Conservation (phyloP, 1,140 invertebrate genomes). For the Drosophila willistoni region DNA sequence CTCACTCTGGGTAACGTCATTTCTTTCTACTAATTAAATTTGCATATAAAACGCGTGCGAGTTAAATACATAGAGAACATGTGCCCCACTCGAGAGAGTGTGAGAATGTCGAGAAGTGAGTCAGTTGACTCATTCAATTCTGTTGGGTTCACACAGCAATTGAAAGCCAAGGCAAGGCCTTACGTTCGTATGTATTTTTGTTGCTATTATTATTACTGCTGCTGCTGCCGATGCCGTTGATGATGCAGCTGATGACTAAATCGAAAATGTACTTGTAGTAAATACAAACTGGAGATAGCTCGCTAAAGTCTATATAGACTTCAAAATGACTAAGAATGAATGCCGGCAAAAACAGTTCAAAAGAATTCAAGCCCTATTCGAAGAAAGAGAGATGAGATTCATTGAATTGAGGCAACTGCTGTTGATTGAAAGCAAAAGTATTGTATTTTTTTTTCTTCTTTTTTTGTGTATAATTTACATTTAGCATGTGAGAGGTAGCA, state of each 20-base stretch:
- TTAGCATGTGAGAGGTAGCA: slow-evolving; percentile 27
- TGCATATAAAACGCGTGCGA: slow-evolving; percentile 52
- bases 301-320: slow-evolving; percentile 15
- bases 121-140: slow-evolving; percentile 58
- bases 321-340: slow-evolving; percentile 5
- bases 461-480: slow-evolving; percentile 26
- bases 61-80: slow-evolving; percentile 44
- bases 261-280: slow-evolving; percentile 18
- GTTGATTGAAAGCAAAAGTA: slow-evolving; percentile 17
- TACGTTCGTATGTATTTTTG: slow-evolving; percentile 16
- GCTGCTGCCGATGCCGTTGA: slow-evolving; percentile 33
- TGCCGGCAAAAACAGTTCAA: neutral
- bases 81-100: slow-evolving; percentile 50
- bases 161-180: slow-evolving; percentile 40
- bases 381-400: neutral
- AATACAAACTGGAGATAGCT: slow-evolving; percentile 20
- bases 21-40: slow-evolving; percentile 53
- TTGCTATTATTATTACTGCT: neutral
- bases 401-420: neutral
- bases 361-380: slow-evolving; percentile 1
- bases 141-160: slow-evolving; percentile 67
- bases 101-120: slow-evolving; percentile 42
- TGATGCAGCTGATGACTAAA: slow-evolving; percentile 43
- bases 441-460: neutral
- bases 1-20: slow-evolving; percentile 2